phyloP scores from a whole-genome alignment of 2,113 vertebrate species.

The Polypterus bichir region DNA sequence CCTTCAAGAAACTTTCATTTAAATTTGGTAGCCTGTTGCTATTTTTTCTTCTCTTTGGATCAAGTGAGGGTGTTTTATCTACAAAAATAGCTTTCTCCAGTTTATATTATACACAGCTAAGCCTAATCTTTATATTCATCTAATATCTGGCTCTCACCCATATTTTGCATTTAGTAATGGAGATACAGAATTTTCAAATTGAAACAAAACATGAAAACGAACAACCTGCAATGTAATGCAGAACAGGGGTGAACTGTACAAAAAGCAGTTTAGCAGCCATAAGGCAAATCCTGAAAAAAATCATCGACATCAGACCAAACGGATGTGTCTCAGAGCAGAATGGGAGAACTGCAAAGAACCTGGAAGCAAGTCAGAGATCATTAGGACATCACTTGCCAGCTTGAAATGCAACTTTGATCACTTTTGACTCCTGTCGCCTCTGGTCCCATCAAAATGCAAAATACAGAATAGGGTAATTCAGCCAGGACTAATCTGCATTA shows the following conservation, averaged over 20 bases:
- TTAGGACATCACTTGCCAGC: constrained; percentile 55
- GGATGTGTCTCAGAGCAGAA: constrained; percentile 56
- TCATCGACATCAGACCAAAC: constrained; percentile 40
- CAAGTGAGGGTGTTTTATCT: too few relatives aligned
- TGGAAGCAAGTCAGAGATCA: constrained; percentile 63
- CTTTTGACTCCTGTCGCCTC: constrained; percentile 81
- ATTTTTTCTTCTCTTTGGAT: too few relatives aligned
- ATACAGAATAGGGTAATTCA: constrained; percentile 37
- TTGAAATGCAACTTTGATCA: constrained; percentile 61
- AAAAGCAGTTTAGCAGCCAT: constrained; percentile 26
- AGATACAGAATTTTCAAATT: too few relatives aligned
- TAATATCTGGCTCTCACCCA: too few relatives aligned
- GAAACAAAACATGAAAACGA: too few relatives aligned
- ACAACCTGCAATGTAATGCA: too few relatives aligned
- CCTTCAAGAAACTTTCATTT: too few relatives aligned
- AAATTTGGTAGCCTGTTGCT: too few relatives aligned
- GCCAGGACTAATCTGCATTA: constrained; percentile 35
- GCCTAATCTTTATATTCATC: too few relatives aligned
- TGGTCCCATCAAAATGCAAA: constrained; percentile 54
- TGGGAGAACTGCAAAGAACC: constrained; percentile 56
- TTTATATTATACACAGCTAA: too few relatives aligned
- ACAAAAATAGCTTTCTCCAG: too few relatives aligned
- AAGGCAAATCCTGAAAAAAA: constrained; percentile 42
- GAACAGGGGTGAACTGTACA: background rate
- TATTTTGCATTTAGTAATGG: too few relatives aligned